Evolutionary conservation across 1,140 invertebrate species (phyloP).

Genomic region (Eciton burchellii): DNA sequence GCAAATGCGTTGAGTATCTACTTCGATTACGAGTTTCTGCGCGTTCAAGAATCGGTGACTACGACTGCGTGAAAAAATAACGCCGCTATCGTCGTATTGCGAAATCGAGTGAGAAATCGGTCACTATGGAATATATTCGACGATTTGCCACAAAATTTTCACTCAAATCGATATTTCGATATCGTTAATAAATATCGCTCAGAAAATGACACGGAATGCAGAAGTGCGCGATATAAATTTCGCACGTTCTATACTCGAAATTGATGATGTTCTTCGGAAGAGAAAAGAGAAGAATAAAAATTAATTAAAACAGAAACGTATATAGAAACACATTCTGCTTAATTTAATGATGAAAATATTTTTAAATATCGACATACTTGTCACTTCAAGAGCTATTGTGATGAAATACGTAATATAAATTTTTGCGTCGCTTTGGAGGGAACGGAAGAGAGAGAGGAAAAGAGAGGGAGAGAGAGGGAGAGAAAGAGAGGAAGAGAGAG

Average conservation of each 20-base stretch:
- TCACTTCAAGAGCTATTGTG: neutral
- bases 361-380: conserved; percentile 2
- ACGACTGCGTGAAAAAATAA: conserved; percentile 5
- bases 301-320: neutral
- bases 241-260: neutral
- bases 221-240: conserved; percentile 1
- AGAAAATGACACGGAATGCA: neutral
- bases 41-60: conserved; percentile 27
- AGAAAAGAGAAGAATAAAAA: neutral
- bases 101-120: conserved; percentile 16
- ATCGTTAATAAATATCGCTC: conserved; percentile 5
- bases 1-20: conserved; percentile 7
- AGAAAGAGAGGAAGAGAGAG: neutral
- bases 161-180: conserved; percentile 13
- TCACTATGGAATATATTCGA: neutral
- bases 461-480: no score
- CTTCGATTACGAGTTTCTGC: conserved; percentile 41
- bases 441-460: neutral
- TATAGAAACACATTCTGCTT: neutral
- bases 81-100: conserved; percentile 5
- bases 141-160: neutral
- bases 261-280: neutral
- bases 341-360: neutral
- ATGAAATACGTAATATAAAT: neutral
- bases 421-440: neutral